Conservation (phyloP, 2,888 invertebrate genomes). For the Phortica magna region DNA sequence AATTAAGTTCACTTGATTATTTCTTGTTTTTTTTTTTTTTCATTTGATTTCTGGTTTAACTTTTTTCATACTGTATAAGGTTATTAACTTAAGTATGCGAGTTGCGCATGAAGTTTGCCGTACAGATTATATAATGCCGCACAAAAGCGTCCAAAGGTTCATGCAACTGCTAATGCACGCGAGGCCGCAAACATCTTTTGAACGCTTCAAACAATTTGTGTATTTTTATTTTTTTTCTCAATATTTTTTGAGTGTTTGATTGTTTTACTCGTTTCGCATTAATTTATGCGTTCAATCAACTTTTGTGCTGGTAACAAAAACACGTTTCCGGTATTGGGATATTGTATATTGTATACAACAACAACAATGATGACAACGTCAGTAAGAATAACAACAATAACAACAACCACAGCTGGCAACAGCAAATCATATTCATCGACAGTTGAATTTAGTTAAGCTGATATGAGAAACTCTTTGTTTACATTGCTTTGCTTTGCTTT, state of each 20-base stretch:
- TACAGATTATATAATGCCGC: no score
- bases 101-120: no score
- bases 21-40: no score
- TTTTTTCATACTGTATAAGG: no score
- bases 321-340: conserved; percentile 4
- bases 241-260: background rate
- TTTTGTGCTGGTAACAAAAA: conserved; percentile 2
- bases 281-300: conserved; percentile 27
- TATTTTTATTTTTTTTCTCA: background rate
- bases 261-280: background rate
- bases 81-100: no score
- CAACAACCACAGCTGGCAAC: background rate
- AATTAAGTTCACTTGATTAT: background rate
- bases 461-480: background rate
- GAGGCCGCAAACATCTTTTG: background rate
- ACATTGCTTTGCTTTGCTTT: no score
- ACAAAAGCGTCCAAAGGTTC: background rate
- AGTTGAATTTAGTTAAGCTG: background rate
- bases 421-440: background rate
- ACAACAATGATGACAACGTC: background rate
- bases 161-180: conserved; percentile 7
- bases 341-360: background rate
- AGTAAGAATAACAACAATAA: background rate
- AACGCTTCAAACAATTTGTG: background rate
- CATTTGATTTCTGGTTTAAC: no score